Conservation (phyloP, 1,140 invertebrate species). For the Amphibalanus amphitrite region DNA sequence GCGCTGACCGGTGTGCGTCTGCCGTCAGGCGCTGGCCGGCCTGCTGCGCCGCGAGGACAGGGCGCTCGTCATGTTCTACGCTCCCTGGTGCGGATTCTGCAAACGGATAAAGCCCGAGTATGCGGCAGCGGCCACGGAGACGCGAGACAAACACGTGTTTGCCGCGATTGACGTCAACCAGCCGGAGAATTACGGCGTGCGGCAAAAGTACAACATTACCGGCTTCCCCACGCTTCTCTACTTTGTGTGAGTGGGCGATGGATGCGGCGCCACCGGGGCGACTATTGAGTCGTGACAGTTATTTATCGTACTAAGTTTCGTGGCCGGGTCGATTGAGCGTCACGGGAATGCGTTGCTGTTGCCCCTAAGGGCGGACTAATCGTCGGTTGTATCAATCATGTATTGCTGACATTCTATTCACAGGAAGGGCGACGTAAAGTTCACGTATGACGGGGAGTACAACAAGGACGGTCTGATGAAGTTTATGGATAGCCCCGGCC, state of each 20-base stretch:
- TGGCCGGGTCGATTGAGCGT: too few relatives aligned
- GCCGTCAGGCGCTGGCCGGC: constrained; percentile 37
- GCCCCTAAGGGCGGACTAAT: too few relatives aligned
- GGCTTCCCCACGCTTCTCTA: constrained; percentile 75
- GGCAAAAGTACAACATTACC: constrained; percentile 63
- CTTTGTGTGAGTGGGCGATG: constrained; percentile 63
- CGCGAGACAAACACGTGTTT: constrained; percentile 45
- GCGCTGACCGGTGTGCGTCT: too few relatives aligned
- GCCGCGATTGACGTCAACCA: constrained; percentile 74
- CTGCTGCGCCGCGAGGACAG: constrained; percentile 51
- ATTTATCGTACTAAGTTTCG: too few relatives aligned
- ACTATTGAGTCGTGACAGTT: too few relatives aligned
- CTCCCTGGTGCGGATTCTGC: constrained; percentile 46
- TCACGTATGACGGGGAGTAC: constrained; percentile 64
- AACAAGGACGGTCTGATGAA: constrained; percentile 53
- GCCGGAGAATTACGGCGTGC: constrained; percentile 53
- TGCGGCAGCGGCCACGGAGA: constrained; percentile 49
- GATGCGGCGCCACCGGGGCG: too few relatives aligned
- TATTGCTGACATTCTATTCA: constrained; percentile 16
- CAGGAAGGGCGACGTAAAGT: constrained; percentile 49
- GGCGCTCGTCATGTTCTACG: constrained; percentile 73
- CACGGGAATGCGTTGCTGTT: too few relatives aligned
- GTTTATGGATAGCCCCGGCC: constrained; percentile 54
- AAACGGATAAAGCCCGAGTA: constrained; percentile 74
- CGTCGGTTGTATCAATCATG: too few relatives aligned